A percentile compares a stretch with the other conserved stretches of the same genome.
Conservation (phyloP, 2,113 vertebrate genomes). For the Bettongia penicillata region DNA sequence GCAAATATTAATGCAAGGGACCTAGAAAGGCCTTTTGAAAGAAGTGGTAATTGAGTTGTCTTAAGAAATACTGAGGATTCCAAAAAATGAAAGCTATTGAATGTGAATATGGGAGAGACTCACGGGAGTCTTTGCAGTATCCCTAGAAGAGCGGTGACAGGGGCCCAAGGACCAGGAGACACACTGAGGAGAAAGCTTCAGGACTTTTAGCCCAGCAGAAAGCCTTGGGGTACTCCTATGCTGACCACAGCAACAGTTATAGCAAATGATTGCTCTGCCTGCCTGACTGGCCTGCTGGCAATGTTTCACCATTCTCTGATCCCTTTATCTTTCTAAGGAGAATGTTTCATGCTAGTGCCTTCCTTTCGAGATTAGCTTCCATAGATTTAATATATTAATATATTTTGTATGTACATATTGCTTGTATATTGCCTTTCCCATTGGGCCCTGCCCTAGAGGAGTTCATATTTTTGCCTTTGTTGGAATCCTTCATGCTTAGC, state of each 20-base stretch:
- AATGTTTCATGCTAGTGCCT: background rate
- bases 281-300: background rate
- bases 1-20: background rate
- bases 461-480: background rate
- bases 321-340: background rate
- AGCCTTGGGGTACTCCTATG: background rate
- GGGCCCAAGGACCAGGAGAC: background rate
- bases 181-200: background rate
- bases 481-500: background rate
- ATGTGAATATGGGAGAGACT: background rate
- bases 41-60: background rate
- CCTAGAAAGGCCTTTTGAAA: background rate
- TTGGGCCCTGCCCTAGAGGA: background rate
- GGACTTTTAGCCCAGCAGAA: background rate
- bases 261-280: background rate
- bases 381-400: background rate
- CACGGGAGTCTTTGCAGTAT: background rate
- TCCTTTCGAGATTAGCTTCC: background rate
- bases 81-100: background rate
- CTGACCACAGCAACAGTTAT: background rate
- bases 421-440: background rate
- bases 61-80: background rate
- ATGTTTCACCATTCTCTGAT: background rate
- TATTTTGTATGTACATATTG: background rate
- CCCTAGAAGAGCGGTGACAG: background rate